phyloP scores from a whole-genome alignment of 2,797 vertebrate genomes.

The Malurus splendens region DNA sequence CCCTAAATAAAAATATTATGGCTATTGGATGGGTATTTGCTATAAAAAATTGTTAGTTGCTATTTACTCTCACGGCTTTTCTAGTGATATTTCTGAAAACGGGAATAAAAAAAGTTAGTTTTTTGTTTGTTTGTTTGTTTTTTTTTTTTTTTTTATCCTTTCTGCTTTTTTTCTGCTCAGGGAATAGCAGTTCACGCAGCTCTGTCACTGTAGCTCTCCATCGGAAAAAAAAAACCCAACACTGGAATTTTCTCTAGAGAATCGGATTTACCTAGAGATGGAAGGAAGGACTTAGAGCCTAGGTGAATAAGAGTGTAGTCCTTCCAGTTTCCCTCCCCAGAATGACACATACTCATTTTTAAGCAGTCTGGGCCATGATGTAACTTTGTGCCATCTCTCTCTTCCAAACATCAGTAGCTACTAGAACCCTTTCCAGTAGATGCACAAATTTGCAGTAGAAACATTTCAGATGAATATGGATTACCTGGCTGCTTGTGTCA shows the following conservation, averaged over 20 bases:
- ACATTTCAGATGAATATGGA: neutral
- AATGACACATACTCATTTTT: fast-evolving
- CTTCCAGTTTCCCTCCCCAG: fast-evolving
- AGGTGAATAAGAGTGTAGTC: neutral
- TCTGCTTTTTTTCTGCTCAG: neutral
- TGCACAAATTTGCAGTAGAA: neutral
- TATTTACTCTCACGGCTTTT: neutral
- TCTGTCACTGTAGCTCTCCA: neutral
- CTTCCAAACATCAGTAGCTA: neutral
- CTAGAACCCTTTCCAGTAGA: neutral
- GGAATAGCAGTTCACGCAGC: neutral
- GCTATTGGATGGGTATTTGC: neutral
- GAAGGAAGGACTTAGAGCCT: neutral
- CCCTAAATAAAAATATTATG: neutral
- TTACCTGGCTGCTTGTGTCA: neutral
- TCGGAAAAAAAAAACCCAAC: neutral
- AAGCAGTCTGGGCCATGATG: neutral
- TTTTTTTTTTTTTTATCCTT: neutral
- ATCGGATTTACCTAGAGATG: neutral
- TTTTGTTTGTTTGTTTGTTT: neutral
- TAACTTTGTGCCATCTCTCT: neutral
- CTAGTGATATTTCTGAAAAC: neutral
- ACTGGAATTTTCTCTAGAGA: neutral
- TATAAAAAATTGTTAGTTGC: neutral
- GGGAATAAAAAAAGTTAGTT: neutral